Evolutionary conservation across 2,113 vertebrate genomes (phyloP), one percentile per base, ranked within the genome.

Genomic region (Lota lota): DNA sequence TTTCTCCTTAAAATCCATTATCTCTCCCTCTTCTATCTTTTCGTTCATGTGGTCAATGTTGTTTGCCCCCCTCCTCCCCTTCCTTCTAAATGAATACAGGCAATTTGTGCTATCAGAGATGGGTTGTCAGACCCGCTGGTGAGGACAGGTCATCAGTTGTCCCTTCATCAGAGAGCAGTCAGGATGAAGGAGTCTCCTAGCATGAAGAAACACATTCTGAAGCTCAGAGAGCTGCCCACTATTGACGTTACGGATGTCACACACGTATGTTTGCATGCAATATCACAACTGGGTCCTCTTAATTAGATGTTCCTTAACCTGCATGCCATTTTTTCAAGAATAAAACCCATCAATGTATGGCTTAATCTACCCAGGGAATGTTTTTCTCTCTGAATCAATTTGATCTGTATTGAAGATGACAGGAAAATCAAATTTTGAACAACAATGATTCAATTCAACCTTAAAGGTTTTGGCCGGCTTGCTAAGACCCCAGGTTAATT

Each of bases 101-200:
- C 96, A 5, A 73, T 95, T 0, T 67, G 21, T 51, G 94, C 92
- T 73, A 95, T 99, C 47, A 71, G 77, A 40, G 89, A 90, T 1
- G 97, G 94, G 15, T 85, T 99, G 79, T 88, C 89, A 0, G 97
- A 99, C 83, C 90, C 94, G 0, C 82, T 89, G 1, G 94, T 98
- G 17, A 92, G 95, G 14, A 95, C 95, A 0, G 96, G 96, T 58
- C 95, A 96, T 69, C 94, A 92, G 1, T 92, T 99, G 0, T 66
- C 96, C 0, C 93, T 99, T 12, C 88, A 94, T 66, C 96, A 97
- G 87, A 91, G 97, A 66, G 96, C 95, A 1, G 51, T 87, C 14
- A 88, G 96, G 54, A 94, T 99, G 88, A 82, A 88, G 21, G 95
- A 95, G 60, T 95, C 95, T 0, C 87, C 95, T 0, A 92, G 93